phyloP scores from a whole-genome alignment of 2,113 vertebrate species.

The Hemichromis elongatus region DNA sequence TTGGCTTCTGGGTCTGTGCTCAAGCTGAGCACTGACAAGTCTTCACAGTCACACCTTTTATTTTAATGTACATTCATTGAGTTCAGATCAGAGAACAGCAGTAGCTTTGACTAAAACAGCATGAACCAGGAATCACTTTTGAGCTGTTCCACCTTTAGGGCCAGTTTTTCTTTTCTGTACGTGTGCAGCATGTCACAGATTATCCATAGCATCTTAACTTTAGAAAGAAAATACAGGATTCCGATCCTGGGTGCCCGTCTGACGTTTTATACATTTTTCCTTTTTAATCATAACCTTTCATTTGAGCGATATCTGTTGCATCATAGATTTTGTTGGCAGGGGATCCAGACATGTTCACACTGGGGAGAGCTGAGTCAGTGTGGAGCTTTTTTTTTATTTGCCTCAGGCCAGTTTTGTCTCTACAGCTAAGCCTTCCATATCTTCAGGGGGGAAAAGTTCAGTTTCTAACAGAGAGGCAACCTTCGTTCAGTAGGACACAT shows the following conservation, averaged over 20 bases:
- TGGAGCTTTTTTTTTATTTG: conserved; percentile 39
- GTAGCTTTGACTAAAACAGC: conserved; percentile 3
- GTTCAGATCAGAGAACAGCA: conserved; percentile 14
- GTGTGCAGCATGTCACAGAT: neutral
- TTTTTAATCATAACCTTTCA: conserved; percentile 57
- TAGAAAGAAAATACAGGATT: conserved; percentile 12
- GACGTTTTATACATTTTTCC: neutral
- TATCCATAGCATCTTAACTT: neutral
- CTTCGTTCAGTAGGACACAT: conserved; percentile 50
- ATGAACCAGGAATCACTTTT: neutral
- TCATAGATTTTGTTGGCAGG: conserved; percentile 48
- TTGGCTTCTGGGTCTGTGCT: conserved; percentile 8
- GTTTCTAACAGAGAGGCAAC: conserved; percentile 26
- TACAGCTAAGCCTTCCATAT: conserved; percentile 43
- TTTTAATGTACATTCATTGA: conserved; percentile 7
- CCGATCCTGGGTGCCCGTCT: neutral
- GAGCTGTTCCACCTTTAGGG: neutral
- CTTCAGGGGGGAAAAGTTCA: conserved; percentile 67
- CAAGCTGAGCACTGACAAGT: conserved; percentile 17
- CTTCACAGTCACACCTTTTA: conserved; percentile 11
- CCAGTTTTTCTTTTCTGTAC: neutral
- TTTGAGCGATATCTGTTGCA: conserved; percentile 46
- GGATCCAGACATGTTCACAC: conserved; percentile 43
- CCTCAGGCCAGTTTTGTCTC: conserved; percentile 66
- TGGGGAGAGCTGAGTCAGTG: conserved; percentile 58